Evolutionary conservation across 1,140 invertebrate genomes (phyloP).

Genomic region (Meloidogyne floridensis): DNA sequence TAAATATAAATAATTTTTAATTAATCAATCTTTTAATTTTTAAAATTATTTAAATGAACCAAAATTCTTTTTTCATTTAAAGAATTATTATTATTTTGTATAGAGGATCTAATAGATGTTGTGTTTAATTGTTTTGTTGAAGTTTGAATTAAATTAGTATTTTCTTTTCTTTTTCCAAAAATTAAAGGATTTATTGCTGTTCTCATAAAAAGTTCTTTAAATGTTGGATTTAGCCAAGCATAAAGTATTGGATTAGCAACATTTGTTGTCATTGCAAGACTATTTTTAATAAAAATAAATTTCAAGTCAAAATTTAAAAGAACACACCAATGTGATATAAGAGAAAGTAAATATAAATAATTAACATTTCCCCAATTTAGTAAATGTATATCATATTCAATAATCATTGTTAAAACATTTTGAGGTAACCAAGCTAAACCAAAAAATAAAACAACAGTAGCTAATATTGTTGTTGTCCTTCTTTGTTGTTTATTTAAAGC

Average conservation of each 20-base stretch:
- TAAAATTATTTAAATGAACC: too few species aligned
- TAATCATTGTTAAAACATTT: slow-evolving; percentile 83
- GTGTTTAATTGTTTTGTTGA: neutral
- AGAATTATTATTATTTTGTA: too few species aligned
- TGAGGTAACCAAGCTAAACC: slow-evolving; percentile 90
- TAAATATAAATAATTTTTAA: too few species aligned
- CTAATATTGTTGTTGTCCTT: slow-evolving; percentile 82
- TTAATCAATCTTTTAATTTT: too few species aligned
- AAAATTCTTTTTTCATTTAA: too few species aligned
- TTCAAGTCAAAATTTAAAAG: neutral
- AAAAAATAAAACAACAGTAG: slow-evolving; percentile 93
- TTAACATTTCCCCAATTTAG: slow-evolving; percentile 43
- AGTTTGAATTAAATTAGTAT: neutral
- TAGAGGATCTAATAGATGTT: too few species aligned
- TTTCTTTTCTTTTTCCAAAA: neutral
- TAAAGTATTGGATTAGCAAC: slow-evolving; percentile 94
- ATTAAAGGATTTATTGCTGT: neutral
- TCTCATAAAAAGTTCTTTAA: slow-evolving; percentile 49
- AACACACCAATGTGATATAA: slow-evolving; percentile 56
- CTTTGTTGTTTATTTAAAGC: slow-evolving; percentile 72
- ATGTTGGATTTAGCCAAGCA: slow-evolving; percentile 83
- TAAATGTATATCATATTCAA: slow-evolving; percentile 73
- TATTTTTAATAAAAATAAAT: slow-evolving; percentile 20
- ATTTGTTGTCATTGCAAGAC: slow-evolving; percentile 83
- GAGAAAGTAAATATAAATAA: slow-evolving; percentile 57